phyloP scores from a whole-genome alignment of 2,113 vertebrate species.

The Anoura caudifer region DNA sequence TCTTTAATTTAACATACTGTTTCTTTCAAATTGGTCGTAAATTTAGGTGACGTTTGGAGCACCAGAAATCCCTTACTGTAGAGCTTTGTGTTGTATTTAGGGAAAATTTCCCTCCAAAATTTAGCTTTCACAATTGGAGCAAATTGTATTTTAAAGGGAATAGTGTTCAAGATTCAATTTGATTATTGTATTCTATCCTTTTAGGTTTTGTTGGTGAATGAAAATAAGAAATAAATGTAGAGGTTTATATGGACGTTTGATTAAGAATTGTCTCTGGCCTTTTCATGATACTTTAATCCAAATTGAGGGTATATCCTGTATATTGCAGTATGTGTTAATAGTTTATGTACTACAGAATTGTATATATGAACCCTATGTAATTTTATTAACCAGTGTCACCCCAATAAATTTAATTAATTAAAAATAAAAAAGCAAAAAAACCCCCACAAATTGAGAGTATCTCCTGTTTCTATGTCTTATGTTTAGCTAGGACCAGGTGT shows the following conservation, averaged over 20 bases:
- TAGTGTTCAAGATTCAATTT: not conserved
- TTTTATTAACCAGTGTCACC: no score
- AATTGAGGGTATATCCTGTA: not conserved
- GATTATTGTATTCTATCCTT: not conserved
- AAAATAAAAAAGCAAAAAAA: no score
- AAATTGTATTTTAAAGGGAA: slow-evolving; percentile 12
- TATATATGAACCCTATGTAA: no score
- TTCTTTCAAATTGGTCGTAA: not conserved
- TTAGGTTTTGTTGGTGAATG: not conserved
- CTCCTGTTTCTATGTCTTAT: not conserved
- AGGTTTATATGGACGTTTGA: not conserved
- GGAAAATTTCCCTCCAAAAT: not conserved
- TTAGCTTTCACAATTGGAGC: not conserved
- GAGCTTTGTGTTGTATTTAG: not conserved
- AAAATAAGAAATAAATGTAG: not conserved
- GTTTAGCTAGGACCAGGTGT: not conserved
- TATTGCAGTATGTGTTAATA: no score
- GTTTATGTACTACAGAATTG: no score
- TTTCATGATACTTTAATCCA: not conserved
- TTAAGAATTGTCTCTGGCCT: not conserved
- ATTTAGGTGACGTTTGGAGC: slow-evolving; percentile 9
- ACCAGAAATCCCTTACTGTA: not conserved
- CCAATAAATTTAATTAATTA: no score
- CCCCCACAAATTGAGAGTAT: not conserved
- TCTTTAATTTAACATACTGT: slow-evolving; percentile 12